Base-by-base conservation (phyloP, 1,140 invertebrate genomes). In the Sycophila sp. region DNA sequence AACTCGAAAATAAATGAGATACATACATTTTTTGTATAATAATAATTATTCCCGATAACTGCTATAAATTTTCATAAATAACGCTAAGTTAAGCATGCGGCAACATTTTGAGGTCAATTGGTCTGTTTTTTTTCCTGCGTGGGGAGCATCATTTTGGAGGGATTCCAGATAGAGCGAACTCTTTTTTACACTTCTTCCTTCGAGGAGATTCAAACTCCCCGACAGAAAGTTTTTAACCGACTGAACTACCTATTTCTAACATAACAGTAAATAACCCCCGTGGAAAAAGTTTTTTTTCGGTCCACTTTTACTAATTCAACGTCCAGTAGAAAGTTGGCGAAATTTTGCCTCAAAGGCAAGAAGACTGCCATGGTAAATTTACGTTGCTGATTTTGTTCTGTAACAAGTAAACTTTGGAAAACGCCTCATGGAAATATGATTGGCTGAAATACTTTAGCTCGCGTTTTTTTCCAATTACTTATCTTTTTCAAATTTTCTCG, bases 101-200 rank as follows among this genome's bases (percentile, higher is more conserved):
- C 7, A 30, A 55, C 40, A 32, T 30, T 62, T 62, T 60, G 36
- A 60, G 58, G 38, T 60, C 38, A 60, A 60, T 45, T 42, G 40
- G 58, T 6, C 40, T 4, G 30, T 60, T 60, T 26, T 40, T 60
- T 26, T 40, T 60, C 45, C 24, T 45, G 56, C 36, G 56, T 11
- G 7, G 13, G 4, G 24, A 62, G 40, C n/a, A 45, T n/a, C n/a
- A n/a, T 62, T 62, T 62, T 62, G 59, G 59, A 62, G 19, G 59
- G 15, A 4, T 24, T 62, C 59, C 59, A 62, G 40, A 45, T 3
- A 28, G 45, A 45, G n/a, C 26, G 38, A 47, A 22, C n/a, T n/a
- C 17, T 45, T 45, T 42, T 28, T 59, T 28, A 6, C 56, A 45
- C 38, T 58, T 11, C 11, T 22, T 49, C 19, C 15, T 30, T 7